phyloP scores from a whole-genome alignment of 2,888 invertebrate species.

The Plagodis pulveraria region DNA sequence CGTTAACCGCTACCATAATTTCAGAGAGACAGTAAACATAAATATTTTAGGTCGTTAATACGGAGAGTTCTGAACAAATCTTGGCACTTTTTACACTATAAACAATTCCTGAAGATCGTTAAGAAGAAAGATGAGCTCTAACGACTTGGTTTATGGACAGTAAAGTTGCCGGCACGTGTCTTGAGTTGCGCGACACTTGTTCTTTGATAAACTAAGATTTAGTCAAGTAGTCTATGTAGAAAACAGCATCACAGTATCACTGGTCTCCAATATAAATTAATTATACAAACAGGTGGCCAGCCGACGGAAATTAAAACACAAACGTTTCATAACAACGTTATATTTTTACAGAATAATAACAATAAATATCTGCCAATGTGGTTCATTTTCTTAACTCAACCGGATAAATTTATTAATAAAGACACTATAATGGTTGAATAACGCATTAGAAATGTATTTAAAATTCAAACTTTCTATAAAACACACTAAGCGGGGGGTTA shows the following conservation, averaged over 20 bases:
- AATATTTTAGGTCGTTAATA: constrained; percentile 73
- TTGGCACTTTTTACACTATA: constrained; percentile 77
- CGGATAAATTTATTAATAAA: constrained; percentile 6
- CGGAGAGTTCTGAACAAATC: constrained; percentile 58
- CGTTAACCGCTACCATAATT: constrained; percentile 47
- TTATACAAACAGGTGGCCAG: constrained; percentile 41
- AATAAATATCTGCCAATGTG: constrained; percentile 23
- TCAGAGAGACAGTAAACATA: constrained; percentile 60
- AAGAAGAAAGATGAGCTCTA: constrained; percentile 84
- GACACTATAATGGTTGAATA: constrained; percentile 15
- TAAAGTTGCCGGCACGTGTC: constrained; percentile 78
- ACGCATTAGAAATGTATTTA: constrained; percentile 22
- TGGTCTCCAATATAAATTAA: constrained; percentile 41
- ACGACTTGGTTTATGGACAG: constrained; percentile 79
- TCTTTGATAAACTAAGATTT: constrained; percentile 48
- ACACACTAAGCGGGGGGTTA: constrained; percentile 43
- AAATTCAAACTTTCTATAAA: constrained; percentile 35
- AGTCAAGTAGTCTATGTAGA: constrained; percentile 29
- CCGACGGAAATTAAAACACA: constrained; percentile 32
- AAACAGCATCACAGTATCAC: constrained; percentile 25
- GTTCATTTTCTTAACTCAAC: constrained; percentile 3
- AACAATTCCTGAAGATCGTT: constrained; percentile 78
- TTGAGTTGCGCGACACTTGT: constrained; percentile 60
- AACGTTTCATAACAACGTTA: constrained; percentile 18
- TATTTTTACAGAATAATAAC: constrained; percentile 24